Conservation (phyloP, 2,888 invertebrate genomes). For the Corbicula japonica region DNA sequence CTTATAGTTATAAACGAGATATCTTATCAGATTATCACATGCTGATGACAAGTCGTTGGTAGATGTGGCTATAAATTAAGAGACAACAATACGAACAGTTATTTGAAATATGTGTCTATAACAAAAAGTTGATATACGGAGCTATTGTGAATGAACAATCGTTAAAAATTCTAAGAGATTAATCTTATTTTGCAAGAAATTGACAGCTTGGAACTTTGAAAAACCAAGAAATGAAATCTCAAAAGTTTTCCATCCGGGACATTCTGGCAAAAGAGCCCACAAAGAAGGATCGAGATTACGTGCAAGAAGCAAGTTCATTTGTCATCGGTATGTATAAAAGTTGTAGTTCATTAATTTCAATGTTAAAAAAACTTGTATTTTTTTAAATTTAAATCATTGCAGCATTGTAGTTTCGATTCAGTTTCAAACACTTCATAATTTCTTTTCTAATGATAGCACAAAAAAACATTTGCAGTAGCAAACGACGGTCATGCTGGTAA, state of each 20-base stretch:
- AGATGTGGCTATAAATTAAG: slow-evolving; percentile 53
- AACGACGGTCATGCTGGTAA: too few species aligned
- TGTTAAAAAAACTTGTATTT: neutral
- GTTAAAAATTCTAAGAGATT: neutral
- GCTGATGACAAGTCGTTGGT: slow-evolving; percentile 50
- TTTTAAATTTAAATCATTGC: too few species aligned
- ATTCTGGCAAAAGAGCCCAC: slow-evolving; percentile 50
- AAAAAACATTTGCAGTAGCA: too few species aligned
- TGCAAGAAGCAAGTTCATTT: neutral
- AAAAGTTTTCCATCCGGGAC: slow-evolving; percentile 61
- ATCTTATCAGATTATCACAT: slow-evolving; percentile 60
- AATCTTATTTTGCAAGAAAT: neutral
- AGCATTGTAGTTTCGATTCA: too few species aligned
- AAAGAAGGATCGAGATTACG: slow-evolving; percentile 6
- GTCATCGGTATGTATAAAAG: slow-evolving; percentile 3
- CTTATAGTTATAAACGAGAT: slow-evolving; percentile 55
- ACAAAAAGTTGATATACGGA: too few species aligned
- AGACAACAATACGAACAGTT: slow-evolving; percentile 17
- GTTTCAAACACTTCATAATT: too few species aligned
- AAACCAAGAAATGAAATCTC: slow-evolving; percentile 47
- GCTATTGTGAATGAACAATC: too few species aligned
- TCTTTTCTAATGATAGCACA: too few species aligned
- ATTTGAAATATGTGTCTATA: too few species aligned
- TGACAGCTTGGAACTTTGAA: slow-evolving; percentile 6
- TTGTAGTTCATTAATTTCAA: neutral